A percentile compares a stretch with the other conserved stretches of the same genome.
These are phyloP conservation scores for Clarias batrachus DNA, from an alignment of 2,113 vertebrate genomes.

Conservation along the genomic window DNA sequence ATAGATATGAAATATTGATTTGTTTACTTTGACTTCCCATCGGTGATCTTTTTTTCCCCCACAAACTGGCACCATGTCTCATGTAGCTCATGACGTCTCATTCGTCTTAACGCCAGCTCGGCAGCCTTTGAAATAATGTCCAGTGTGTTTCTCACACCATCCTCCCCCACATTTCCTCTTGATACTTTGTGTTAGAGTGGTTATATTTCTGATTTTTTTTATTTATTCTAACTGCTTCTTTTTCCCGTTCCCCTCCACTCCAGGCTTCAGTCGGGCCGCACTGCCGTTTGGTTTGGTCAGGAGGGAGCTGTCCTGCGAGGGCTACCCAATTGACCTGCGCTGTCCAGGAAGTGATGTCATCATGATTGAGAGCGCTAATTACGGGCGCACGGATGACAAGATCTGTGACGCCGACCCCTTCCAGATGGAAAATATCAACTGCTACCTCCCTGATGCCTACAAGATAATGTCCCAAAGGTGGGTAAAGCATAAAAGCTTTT, in stretches of 20 bases:
- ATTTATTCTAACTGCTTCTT: conserved; percentile 49
- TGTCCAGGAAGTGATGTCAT: conserved; percentile 99
- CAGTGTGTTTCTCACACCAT: conserved; percentile 17
- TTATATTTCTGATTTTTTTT: conserved; percentile 44
- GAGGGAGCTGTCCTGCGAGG: conserved; percentile 95
- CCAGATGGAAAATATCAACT: conserved; percentile 99
- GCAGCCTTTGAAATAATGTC: conserved; percentile 42
- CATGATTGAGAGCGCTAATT: conserved; percentile 98
- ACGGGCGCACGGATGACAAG: conserved; percentile 97
- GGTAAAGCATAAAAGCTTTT: conserved; percentile 42
- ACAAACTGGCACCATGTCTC: conserved; percentile 6
- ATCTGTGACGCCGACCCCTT: conserved; percentile 98
- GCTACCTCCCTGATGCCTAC: conserved; percentile 98
- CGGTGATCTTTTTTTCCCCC: background rate
- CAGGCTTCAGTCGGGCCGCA: conserved; percentile 94
- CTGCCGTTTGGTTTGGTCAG: conserved; percentile 94
- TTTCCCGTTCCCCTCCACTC: conserved; percentile 41
- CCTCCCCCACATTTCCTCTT: background rate
- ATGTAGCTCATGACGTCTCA: conserved; percentile 12
- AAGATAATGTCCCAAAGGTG: conserved; percentile 99
- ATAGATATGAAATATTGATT: conserved; percentile 55
- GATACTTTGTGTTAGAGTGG: conserved; percentile 42
- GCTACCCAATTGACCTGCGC: conserved; percentile 95
- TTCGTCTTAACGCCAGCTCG: conserved; percentile 14
- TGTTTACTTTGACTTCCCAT: conserved; percentile 24